Conservation (phyloP, 2,888 invertebrate genomes). For the Xestia sexstrigata region DNA sequence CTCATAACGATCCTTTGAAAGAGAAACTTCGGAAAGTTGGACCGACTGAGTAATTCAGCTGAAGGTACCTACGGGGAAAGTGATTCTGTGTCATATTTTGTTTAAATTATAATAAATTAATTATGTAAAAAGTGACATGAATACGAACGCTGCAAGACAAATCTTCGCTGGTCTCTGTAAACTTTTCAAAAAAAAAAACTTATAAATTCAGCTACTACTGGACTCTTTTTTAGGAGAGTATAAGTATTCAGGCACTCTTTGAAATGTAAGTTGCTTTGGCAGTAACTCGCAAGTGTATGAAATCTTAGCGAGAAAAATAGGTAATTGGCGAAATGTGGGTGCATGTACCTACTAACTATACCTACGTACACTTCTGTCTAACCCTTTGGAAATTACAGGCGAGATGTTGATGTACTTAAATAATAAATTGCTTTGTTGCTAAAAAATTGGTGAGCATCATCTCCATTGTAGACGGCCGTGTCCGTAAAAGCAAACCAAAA, state of each 20-base stretch:
- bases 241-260: not conserved
- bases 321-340: not conserved
- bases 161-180: not conserved
- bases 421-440: not conserved
- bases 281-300: too few relatives aligned
- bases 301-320: not conserved
- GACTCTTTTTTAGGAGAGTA: not conserved
- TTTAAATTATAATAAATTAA: not conserved
- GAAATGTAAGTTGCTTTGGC: not conserved
- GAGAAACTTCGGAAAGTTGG: conserved; percentile 33
- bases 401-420: not conserved
- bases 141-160: not conserved
- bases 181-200: not conserved
- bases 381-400: not conserved
- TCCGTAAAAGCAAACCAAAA: conserved; percentile 21
- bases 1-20: conserved; percentile 29
- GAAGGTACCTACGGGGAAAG: conserved; percentile 22
- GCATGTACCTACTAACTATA: not conserved
- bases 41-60: conserved; percentile 14
- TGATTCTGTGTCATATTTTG: conserved; percentile 17
- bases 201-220: too few relatives aligned
- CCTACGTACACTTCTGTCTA: not conserved
- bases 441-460: not conserved
- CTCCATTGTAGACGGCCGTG: not conserved
- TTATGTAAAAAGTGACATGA: not conserved